Base-by-base conservation (phyloP, 1,140 invertebrate species). In the Zophobas atratus region DNA sequence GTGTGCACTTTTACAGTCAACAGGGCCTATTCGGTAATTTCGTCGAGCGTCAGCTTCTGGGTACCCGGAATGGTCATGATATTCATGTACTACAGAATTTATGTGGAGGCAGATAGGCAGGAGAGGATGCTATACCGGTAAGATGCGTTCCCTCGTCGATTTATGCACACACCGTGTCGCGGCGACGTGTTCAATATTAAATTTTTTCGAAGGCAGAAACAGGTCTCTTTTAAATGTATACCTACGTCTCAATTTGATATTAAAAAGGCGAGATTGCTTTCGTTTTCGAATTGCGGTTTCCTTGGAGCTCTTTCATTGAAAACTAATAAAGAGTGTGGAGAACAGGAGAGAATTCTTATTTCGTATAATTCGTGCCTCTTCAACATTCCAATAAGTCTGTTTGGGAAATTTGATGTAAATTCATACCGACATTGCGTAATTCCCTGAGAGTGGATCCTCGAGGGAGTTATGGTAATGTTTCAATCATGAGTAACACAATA, bases 31-130 rank as follows among this genome's bases (percentile, higher is more conserved):
- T 96, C 96, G 32, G 90, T 97, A 74, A 91, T 98, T 46, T 98
- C 96, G 32, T 97, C 96, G 35, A 93, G 94, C 87, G 93, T 98
- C 60, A 97, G 96, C 81, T 98, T 99, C 87, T 99, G 97, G 97
- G 93, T 97, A 55, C 97, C 97, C 0, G 95, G 96, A 51, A 92
- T 96, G 81, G 96, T 98, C 77, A 98, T 99, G 97, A 90, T 98
- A 56, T 94, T 93, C 83, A 97, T 97, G 91, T 99, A 99, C 87
- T 95, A 94, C 87, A 92, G 94, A 85, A 98, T 99, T 82, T 98
- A 96, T 87, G 88, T 92, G 79, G 97, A 98, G 85, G 97, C 97
- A 0, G 93, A 96, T 81, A 89, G 95, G 8, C 97, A 99, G 86
- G 97, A 98, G 85, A 91, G 95, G 60, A 94, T 96, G 91, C 89